Evolutionary conservation across 2,797 vertebrate species (phyloP).

Genomic region (Florisuga fusca): DNA sequence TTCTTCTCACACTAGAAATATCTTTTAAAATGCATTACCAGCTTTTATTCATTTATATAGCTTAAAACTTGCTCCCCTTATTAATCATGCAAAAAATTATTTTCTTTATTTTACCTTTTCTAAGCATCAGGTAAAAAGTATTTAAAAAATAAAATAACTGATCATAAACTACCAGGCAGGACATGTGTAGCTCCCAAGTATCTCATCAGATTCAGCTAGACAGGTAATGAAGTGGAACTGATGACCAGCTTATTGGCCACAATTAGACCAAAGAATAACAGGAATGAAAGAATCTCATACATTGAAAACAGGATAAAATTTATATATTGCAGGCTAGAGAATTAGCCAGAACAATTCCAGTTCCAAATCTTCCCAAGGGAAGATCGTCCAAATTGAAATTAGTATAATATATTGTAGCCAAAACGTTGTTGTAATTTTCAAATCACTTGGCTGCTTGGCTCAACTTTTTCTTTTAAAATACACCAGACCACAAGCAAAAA

Average conservation of each 20-base stretch:
- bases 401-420: background rate
- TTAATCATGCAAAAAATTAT: background rate
- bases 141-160: slow-evolving; percentile 17
- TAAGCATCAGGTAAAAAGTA: background rate
- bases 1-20: background rate
- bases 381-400: background rate
- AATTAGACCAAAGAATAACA: slow-evolving; percentile 43
- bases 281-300: background rate
- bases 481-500: background rate
- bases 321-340: background rate
- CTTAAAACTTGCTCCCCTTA: background rate
- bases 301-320: background rate
- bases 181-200: background rate
- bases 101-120: background rate
- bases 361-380: slow-evolving; percentile 12
- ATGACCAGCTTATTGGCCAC: slow-evolving; percentile 18
- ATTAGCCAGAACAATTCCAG: background rate
- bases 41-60: background rate
- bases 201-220: background rate
- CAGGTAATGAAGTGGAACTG: slow-evolving; percentile 34
- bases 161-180: background rate
- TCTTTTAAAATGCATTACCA: background rate
- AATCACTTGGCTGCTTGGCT: background rate
- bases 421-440: background rate
- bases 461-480: background rate